Base-by-base conservation (phyloP, 2,888 invertebrate genomes). In the Mamestra brassicae region DNA sequence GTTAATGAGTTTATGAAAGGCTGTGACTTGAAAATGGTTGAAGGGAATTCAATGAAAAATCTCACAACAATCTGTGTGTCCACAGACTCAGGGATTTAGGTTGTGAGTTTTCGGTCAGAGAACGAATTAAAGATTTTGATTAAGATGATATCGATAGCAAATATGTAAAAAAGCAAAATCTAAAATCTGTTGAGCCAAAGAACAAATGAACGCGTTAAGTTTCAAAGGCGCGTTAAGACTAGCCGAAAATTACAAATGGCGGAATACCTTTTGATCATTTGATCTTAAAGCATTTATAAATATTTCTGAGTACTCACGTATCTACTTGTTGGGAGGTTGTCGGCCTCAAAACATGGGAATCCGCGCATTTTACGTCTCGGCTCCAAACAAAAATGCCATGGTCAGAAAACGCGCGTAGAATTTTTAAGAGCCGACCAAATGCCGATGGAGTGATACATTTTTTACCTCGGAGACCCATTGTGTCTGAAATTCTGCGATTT, bases 261-360 rank as follows among this genome's bases (percentile, higher is more conserved):
- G 42, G 45, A 26, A 81, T 8, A 55, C 13, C 6, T 60, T 67
- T 67, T 50, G 62, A 67, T 67, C 36, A 47, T 45, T 57, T 47
- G 47, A 67, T 66, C 42, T 42, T 50, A 34, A 34, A 65, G 1
- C 42, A 8, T 61, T 65, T 42, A 13, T 42, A 5, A 63, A 54
- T 15, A 10, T 69, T 67, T 71, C 55, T 55, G 3, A 36, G 66
- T 58, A 34, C 26, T 63, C 7, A 54, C 62, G 65, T 66, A 57
- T 4, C 26, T 34, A 73, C 80, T 52, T 11, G 50, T 54, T 80
- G 58, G 85, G 81, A 89, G 91, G 91, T 91, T 88, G 89, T 89
- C 86, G 89, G 82, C 89, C 88, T 81, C 72, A 78, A 67, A 87
- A 88, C 88, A 89, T 85, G 87, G 85, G 79, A 83, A 83, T 68